phyloP scores from a whole-genome alignment of 1,140 invertebrate species.

The Ips typographus region DNA sequence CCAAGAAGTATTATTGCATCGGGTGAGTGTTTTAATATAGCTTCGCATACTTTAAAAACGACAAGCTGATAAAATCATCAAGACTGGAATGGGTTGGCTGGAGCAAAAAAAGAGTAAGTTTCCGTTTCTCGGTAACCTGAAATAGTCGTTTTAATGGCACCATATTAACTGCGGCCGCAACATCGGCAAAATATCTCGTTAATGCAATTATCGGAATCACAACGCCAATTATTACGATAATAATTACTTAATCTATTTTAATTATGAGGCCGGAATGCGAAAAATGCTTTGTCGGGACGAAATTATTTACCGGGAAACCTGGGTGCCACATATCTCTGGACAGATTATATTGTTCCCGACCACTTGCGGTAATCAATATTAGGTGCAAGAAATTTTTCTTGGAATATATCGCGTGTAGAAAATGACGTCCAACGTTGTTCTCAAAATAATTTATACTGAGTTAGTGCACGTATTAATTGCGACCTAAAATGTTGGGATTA shows the following conservation, averaged over 20 bases:
- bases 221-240: constrained; percentile 28
- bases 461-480: constrained; percentile 11
- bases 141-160: constrained; percentile 18
- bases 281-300: constrained; percentile 26
- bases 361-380: constrained; percentile 21
- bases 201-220: constrained; percentile 31
- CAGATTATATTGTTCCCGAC: constrained; percentile 14
- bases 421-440: constrained; percentile 19
- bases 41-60: no score
- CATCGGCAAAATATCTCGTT: constrained; percentile 23
- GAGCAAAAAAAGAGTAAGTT: constrained; percentile 9
- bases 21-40: no score
- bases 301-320: constrained; percentile 27
- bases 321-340: constrained; percentile 4
- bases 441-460: constrained; percentile 13
- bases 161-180: constrained; percentile 16
- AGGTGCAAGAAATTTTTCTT: constrained; percentile 29
- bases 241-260: constrained; percentile 35
- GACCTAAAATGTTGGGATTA: neutral
- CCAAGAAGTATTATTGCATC: no score
- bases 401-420: constrained; percentile 19
- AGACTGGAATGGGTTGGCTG: neutral
- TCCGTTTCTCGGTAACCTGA: constrained; percentile 13
- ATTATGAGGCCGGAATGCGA: constrained; percentile 23
- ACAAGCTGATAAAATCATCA: constrained; percentile 9